Evolutionary conservation across 2,888 invertebrate species (phyloP).

Genomic region (Noctuana brunneofusca): DNA sequence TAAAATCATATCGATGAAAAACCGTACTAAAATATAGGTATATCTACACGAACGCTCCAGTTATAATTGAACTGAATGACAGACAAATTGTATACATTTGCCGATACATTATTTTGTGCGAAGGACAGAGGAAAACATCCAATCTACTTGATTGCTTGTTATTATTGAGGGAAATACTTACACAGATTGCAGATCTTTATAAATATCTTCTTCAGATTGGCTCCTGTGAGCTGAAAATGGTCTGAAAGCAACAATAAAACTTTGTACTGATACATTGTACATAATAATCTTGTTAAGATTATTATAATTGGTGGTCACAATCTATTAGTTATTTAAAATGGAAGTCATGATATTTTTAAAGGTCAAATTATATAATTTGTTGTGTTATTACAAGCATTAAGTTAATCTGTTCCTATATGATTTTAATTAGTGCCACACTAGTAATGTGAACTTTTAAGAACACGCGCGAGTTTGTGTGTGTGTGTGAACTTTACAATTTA

Average conservation of each 20-base stretch:
- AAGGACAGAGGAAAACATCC: slow-evolving; percentile 17
- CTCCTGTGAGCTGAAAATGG: slow-evolving; percentile 91
- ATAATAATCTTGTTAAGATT: background rate
- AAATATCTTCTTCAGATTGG: slow-evolving; percentile 92
- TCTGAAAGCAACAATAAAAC: slow-evolving; percentile 78
- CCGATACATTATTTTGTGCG: slow-evolving; percentile 4
- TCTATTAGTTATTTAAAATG: background rate
- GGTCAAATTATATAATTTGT: background rate
- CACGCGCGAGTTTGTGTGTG: background rate
- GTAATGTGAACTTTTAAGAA: background rate
- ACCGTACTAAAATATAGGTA: background rate
- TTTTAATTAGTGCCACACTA: background rate
- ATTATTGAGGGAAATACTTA: slow-evolving; percentile 76
- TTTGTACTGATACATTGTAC: background rate
- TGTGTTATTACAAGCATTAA: background rate
- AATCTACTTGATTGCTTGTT: slow-evolving; percentile 12
- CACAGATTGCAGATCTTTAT: slow-evolving; percentile 91
- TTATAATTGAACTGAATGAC: slow-evolving; percentile 4
- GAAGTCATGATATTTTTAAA: background rate
- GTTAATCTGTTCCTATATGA: background rate
- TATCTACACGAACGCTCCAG: background rate
- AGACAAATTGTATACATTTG: slow-evolving; percentile 11
- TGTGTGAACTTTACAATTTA: background rate
- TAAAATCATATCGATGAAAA: background rate
- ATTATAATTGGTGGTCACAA: background rate